A percentile compares a stretch with the other conserved stretches of the same genome.
Evolutionary conservation across 2,113 vertebrate species (phyloP).

Genomic region (Oryzias woworae): DNA sequence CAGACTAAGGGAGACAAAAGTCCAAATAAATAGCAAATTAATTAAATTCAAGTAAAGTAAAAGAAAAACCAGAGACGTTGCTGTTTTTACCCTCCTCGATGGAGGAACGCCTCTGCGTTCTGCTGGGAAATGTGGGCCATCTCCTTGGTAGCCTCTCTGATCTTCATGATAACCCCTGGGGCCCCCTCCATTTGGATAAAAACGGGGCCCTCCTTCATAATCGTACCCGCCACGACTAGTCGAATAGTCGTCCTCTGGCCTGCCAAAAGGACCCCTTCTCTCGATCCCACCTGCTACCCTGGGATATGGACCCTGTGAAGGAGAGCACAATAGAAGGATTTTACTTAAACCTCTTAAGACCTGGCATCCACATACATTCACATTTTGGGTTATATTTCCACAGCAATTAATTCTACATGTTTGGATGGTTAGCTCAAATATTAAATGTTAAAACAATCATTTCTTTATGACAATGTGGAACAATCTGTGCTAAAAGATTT

Average conservation of each 20-base stretch:
- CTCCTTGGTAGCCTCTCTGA: constrained; percentile 70
- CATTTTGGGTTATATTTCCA: too few species aligned
- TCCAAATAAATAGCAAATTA: neutral
- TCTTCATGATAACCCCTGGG: constrained; percentile 76
- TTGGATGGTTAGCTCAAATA: too few species aligned
- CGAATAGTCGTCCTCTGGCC: constrained; percentile 71
- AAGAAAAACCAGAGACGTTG: too few species aligned
- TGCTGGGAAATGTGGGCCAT: constrained; percentile 63
- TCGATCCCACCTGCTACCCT: constrained; percentile 58
- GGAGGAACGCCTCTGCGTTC: constrained; percentile 69
- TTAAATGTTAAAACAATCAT: too few species aligned
- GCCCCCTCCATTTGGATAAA: constrained; percentile 73
- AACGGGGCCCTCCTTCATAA: constrained; percentile 71
- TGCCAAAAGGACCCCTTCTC: constrained; percentile 67
- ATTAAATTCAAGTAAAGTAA: neutral
- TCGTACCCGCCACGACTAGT: constrained; percentile 62
- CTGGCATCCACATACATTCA: too few species aligned
- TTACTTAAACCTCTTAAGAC: too few species aligned
- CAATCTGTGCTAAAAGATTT: neutral
- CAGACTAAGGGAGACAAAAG: neutral
- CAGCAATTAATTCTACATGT: too few species aligned
- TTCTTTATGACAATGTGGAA: too few species aligned
- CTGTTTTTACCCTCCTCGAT: constrained; percentile 63
- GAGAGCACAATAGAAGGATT: neutral
- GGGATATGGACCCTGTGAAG: constrained; percentile 61